Conservation (phyloP, 2,113 vertebrate genomes). For the Muntiacus muntjak region DNA sequence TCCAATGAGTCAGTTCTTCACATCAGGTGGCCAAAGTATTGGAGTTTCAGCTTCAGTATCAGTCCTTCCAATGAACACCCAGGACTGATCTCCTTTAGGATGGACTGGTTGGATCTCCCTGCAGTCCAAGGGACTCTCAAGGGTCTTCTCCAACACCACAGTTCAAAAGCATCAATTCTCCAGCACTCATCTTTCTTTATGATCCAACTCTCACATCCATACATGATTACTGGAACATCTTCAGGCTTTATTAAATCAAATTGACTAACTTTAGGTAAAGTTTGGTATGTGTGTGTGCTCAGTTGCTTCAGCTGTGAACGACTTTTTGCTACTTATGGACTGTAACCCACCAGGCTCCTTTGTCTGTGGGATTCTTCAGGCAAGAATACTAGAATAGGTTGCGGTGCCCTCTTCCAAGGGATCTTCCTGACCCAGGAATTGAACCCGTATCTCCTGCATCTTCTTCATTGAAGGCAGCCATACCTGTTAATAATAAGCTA, state of each 20-base stretch:
- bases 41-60: not conserved
- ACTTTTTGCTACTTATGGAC: not conserved
- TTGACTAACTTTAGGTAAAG: not conserved
- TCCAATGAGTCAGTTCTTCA: not conserved
- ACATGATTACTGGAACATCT: not conserved
- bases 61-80: not conserved
- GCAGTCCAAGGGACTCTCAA: not conserved
- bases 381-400: not conserved
- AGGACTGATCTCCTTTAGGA: not conserved
- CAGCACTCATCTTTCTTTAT: not conserved
- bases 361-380: not conserved
- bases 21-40: not conserved
- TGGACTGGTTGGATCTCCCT: not conserved
- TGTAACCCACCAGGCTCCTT: not conserved
- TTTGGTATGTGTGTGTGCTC: not conserved
- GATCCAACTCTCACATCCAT: not conserved
- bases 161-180: not conserved
- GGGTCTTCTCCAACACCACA: not conserved
- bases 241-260: not conserved
- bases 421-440: not conserved
- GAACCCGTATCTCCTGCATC: not conserved
- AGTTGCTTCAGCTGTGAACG: not conserved
- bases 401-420: accelerated
- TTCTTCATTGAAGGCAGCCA: not conserved
- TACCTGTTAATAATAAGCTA: not conserved